A percentile compares a stretch with the other conserved stretches of the same genome.
phyloP scores from a whole-genome alignment of 2,797 vertebrate genomes.

The Coccyzus lansbergi region DNA sequence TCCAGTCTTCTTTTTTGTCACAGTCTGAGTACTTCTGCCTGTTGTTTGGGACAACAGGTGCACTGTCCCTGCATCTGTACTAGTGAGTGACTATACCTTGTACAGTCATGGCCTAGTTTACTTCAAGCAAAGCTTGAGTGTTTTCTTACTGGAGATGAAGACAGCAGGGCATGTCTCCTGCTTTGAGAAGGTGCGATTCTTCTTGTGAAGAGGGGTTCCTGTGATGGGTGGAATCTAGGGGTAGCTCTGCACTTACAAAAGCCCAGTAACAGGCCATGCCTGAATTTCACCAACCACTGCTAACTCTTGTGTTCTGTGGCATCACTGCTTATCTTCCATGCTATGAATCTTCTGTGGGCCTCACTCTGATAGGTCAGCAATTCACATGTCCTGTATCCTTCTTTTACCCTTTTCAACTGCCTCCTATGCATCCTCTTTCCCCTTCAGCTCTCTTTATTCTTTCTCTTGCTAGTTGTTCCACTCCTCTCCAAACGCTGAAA shows the following conservation, averaged over 20 bases:
- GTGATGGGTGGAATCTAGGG: not conserved
- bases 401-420: not conserved
- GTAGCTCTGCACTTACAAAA: not conserved
- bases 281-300: not conserved
- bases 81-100: not conserved
- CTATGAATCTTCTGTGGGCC: not conserved
- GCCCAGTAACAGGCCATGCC: fast-evolving
- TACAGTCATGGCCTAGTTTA: not conserved
- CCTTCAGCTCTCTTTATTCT: not conserved
- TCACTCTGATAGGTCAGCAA: not conserved
- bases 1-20: not conserved
- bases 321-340: not conserved
- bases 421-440: not conserved
- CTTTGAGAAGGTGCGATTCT: not conserved
- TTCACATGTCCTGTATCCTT: not conserved
- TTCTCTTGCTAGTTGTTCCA: not conserved
- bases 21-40: not conserved
- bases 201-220: not conserved
- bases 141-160: not conserved
- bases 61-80: not conserved
- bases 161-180: not conserved
- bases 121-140: not conserved
- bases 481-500: not conserved
- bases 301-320: not conserved
- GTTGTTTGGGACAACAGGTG: fast-evolving